These are phyloP conservation scores for Pseudomyrmex concolor DNA, from an alignment of 1,140 invertebrate genomes.

Conservation along the genomic window DNA sequence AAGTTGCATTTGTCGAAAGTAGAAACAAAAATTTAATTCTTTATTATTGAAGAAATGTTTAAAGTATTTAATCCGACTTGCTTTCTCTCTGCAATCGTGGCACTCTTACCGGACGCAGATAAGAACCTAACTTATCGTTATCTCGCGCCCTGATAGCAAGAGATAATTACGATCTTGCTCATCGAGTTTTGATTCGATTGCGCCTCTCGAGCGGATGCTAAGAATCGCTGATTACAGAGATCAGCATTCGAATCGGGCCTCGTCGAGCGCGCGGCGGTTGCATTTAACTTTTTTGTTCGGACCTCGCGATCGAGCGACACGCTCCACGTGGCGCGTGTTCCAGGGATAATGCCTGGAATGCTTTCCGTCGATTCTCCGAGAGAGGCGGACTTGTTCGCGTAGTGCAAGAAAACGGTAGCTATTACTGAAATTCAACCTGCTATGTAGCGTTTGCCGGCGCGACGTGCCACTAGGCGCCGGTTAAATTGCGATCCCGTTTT, in stretches of 20 bases:
- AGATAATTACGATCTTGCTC: constrained; percentile 32
- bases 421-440: constrained; percentile 59
- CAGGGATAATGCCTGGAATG: constrained; percentile 68
- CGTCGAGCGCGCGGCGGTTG: constrained; percentile 46
- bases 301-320: constrained; percentile 67
- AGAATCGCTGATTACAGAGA: constrained; percentile 30
- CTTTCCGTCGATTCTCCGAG: constrained; percentile 63
- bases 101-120: background rate
- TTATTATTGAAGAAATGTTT: constrained; percentile 4
- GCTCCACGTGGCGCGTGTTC: constrained; percentile 74
- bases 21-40: background rate
- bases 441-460: constrained; percentile 47
- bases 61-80: background rate
- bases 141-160: constrained; percentile 4
- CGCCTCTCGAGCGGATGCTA: constrained; percentile 2
- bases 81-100: constrained; percentile 17
- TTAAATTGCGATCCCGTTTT: constrained; percentile 25
- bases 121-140: constrained; percentile 22
- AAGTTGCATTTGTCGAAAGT: background rate
- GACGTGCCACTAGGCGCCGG: constrained; percentile 41
- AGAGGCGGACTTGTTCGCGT: constrained; percentile 7
- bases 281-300: constrained; percentile 67
- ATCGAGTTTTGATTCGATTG: constrained; percentile 36
- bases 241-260: constrained; percentile 36
- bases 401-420: constrained; percentile 59